Percentiles rank a stretch among this genome's conserved stretches.
Evolutionary conservation across 2,797 vertebrate genomes (phyloP).

Genomic region (Smutsia gigantea): DNA sequence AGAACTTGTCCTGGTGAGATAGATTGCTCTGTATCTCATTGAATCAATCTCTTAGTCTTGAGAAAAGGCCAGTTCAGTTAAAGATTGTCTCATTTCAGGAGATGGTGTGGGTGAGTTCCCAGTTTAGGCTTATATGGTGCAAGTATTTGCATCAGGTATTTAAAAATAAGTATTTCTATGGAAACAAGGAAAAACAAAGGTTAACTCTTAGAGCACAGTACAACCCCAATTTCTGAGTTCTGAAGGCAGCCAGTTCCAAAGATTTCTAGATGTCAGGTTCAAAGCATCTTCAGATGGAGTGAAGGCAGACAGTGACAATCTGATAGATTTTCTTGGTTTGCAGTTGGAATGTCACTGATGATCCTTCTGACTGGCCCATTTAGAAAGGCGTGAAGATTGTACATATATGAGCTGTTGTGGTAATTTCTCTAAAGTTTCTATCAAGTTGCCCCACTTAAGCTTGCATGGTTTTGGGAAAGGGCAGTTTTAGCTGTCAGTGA

Average conservation of each 20-base stretch:
- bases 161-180: background rate
- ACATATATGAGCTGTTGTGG: background rate
- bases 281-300: background rate
- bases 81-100: background rate
- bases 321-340: background rate
- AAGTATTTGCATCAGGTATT: background rate
- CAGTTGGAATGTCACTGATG: background rate
- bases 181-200: background rate
- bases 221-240: background rate
- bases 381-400: background rate
- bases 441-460: background rate
- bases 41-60: background rate
- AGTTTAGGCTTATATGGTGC: background rate
- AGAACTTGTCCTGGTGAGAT: background rate
- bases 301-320: background rate
- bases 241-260: background rate
- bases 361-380: background rate
- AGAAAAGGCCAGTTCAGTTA: background rate
- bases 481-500: too few relatives aligned
- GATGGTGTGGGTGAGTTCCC: background rate
- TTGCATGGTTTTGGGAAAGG: too few relatives aligned
- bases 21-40: background rate
- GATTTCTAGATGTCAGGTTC: background rate
- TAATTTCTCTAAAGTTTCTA: background rate
- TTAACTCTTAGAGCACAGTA: background rate